These are phyloP conservation scores for Ceratosolen solmsi DNA, from an alignment of 1,140 invertebrate species.

Conservation along the genomic window DNA sequence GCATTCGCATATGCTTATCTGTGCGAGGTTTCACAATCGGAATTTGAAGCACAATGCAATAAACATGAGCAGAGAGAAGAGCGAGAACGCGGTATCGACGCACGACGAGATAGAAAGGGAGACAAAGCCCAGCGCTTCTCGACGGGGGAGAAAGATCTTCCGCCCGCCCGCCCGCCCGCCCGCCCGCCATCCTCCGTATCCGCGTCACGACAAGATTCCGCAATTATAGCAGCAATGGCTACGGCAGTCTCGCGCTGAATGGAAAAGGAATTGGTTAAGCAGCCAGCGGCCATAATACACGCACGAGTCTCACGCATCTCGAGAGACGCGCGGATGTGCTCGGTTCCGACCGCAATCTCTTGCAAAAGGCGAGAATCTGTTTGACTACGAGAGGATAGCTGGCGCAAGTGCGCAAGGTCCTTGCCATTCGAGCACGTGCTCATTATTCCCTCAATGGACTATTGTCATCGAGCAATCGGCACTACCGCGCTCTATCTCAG, in stretches of 20 bases:
- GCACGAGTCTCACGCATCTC: background rate
- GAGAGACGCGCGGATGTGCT: background rate
- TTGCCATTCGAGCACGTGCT: background rate
- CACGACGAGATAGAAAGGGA: no score
- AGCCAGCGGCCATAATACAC: background rate
- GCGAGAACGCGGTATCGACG: no score
- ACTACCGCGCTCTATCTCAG: conserved; percentile 42
- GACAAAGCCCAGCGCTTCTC: background rate
- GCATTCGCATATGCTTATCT: background rate
- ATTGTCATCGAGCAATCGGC: conserved; percentile 52
- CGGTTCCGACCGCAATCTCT: conserved; percentile 4
- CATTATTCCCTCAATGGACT: conserved; percentile 26
- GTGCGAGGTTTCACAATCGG: background rate
- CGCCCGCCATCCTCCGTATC: background rate
- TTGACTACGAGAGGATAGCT: background rate
- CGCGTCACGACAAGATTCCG: conserved; percentile 61
- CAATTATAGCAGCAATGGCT: conserved; percentile 62
- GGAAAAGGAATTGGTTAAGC: conserved; percentile 30
- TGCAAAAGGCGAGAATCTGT: conserved; percentile 9
- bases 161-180: background rate
- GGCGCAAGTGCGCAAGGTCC: background rate
- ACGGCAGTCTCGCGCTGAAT: conserved; percentile 51
- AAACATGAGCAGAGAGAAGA: background rate
- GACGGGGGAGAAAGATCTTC: conserved; percentile 3
- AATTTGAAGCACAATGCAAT: background rate